These are phyloP conservation scores for Meghimatium bilineatum DNA, from an alignment of 2,888 invertebrate species.

Conservation along the genomic window DNA sequence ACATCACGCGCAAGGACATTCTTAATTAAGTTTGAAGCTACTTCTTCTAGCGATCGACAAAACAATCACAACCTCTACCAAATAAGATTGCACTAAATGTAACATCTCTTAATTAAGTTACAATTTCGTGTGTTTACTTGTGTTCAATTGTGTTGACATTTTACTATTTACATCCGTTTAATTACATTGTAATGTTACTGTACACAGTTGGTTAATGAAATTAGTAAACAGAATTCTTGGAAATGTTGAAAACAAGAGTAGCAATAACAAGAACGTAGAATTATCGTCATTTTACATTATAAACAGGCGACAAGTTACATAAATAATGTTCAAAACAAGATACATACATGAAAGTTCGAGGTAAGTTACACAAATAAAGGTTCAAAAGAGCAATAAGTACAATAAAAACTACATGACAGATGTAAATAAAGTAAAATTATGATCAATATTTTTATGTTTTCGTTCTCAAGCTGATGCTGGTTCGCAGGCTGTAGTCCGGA, in stretches of 20 bases:
- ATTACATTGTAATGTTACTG: slow-evolving; percentile 5
- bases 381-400: no score
- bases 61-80: slow-evolving; percentile 21
- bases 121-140: not conserved
- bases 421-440: no score
- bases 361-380: no score
- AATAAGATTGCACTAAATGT: not conserved
- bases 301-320: not conserved
- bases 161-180: not conserved
- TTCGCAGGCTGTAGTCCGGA: no score
- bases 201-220: slow-evolving; percentile 1
- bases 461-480: no score
- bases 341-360: no score
- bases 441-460: no score
- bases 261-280: not conserved
- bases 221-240: not conserved
- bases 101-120: slow-evolving; percentile 12
- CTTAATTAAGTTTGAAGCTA: slow-evolving; percentile 34
- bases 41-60: slow-evolving; percentile 13
- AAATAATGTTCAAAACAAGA: not conserved
- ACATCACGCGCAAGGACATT: not conserved
- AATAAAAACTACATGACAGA: no score
- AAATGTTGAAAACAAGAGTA: slow-evolving; percentile 29
- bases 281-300: not conserved
- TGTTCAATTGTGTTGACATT: not conserved